Conservation (phyloP, 2,888 invertebrate genomes). For the Aphodius sticticus region DNA sequence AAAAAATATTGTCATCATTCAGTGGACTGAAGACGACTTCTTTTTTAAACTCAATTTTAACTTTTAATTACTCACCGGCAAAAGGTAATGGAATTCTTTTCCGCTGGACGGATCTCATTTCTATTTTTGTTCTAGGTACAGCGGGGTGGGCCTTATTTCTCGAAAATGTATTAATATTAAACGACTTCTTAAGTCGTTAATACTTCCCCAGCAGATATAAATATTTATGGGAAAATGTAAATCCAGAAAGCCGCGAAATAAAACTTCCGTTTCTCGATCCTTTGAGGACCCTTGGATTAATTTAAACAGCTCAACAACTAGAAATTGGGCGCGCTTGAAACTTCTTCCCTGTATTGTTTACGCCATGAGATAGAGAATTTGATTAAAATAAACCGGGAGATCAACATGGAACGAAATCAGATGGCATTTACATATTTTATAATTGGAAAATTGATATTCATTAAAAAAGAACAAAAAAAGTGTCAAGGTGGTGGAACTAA, state of each 20-base stretch:
- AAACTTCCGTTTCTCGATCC: background rate
- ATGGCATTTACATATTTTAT: background rate
- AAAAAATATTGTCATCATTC: background rate
- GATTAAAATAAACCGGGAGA: background rate
- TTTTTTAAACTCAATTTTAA: background rate
- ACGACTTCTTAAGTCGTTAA: conserved; percentile 4
- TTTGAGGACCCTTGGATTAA: background rate
- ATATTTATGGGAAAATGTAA: background rate
- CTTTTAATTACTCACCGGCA: conserved; percentile 4
- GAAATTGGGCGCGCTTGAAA: conserved; percentile 12
- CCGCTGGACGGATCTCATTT: background rate
- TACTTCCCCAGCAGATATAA: background rate
- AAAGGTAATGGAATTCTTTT: background rate
- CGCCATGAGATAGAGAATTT: background rate
- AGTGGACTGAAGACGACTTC: background rate
- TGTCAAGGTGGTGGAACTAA: no score
- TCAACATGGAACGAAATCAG: background rate
- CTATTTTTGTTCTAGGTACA: background rate
- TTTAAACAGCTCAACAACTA: conserved; percentile 12
- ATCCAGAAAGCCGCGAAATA: background rate
- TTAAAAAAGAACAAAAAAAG: background rate
- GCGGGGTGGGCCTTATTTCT: background rate
- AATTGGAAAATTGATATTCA: background rate
- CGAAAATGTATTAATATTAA: conserved; percentile 4
- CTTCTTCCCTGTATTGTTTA: conserved; percentile 10